A percentile compares a stretch with the other conserved stretches of the same genome.
Evolutionary conservation across 2,113 vertebrate species (phyloP).

Genomic region (Glaucomys volans): DNA sequence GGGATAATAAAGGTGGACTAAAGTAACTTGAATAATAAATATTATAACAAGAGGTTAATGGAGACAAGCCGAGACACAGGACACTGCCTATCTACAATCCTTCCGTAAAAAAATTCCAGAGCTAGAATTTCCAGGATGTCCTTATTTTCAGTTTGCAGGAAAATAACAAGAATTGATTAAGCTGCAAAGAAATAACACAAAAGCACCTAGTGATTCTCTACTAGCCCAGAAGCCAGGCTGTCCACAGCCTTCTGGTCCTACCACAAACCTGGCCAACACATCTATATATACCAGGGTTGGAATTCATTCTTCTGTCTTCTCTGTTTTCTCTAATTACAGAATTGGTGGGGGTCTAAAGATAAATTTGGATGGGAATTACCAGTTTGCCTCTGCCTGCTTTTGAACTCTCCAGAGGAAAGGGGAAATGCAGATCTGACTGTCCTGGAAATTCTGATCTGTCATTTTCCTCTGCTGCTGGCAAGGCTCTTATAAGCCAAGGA

Average conservation of each 20-base stretch:
- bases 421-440: not conserved
- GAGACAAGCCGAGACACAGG: not conserved
- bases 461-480: not conserved
- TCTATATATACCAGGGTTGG: not conserved
- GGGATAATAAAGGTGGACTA: not conserved
- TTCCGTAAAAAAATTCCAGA: not conserved
- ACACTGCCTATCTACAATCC: not conserved
- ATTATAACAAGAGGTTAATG: not conserved
- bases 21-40: slow-evolving; percentile 20
- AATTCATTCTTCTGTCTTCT: not conserved
- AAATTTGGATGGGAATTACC: not conserved
- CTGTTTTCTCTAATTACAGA: slow-evolving; percentile 24
- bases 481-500: not conserved
- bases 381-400: not conserved
- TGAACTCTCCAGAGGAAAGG: not conserved
- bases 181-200: not conserved
- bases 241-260: not conserved
- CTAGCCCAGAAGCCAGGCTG: not conserved
- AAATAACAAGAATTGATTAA: not conserved
- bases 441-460: not conserved
- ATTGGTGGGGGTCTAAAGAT: not conserved
- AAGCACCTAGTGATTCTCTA: not conserved
- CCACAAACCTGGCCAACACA: not conserved
- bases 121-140: not conserved
- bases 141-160: not conserved